Evolutionary conservation across 2,113 vertebrate genomes (phyloP), one percentile per base, ranked within the genome.

Genomic region (Trematocara zebra): DNA sequence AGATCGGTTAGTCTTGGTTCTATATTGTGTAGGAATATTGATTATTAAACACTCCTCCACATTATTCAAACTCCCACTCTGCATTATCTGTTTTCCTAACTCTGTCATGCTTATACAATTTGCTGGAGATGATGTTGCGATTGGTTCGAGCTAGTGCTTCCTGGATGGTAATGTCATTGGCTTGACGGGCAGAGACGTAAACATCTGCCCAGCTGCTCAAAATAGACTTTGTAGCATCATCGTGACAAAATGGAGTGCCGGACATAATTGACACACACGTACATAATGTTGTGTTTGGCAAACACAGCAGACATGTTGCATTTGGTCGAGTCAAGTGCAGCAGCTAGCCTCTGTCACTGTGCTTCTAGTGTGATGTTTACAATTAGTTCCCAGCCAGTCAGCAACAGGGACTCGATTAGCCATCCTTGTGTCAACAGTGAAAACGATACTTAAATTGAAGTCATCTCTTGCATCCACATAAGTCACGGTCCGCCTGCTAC

Each of bases 381-480:
- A 83, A 53, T 86, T 84, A 82, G 53, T 80, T 72, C 23, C 33
- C 37, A 40, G 64, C 54, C 37, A 76, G 67, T 76, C 78, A 37
- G 14, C 67, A 37, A 6, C 78, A 81, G 81, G 82, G 49, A 64
- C 61, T 85, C 12, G 37, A 83, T 83, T 56, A 76, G 33, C 81
- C 54, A 6, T 56, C n/a, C 74, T 33, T 67, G 67, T 89, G 88
- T 94, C 85, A 89, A 85, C 79, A 76, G 26, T 51, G 53, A 52
- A 81, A 92, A 83, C 44, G 11, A 87, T 59, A 44, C 78, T 78
- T 31, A 87, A 88, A 88, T 86, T 82, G 56, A 90, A 91, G 44
- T 52, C 40, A 64, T 91, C 42, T 82, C 49, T 85, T 78, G 67
- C 85, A 42, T 87, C 91, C 47, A 57, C 91, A 83, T 76, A 54